Conservation (phyloP, 2,113 vertebrate species). For the Alces alces region DNA sequence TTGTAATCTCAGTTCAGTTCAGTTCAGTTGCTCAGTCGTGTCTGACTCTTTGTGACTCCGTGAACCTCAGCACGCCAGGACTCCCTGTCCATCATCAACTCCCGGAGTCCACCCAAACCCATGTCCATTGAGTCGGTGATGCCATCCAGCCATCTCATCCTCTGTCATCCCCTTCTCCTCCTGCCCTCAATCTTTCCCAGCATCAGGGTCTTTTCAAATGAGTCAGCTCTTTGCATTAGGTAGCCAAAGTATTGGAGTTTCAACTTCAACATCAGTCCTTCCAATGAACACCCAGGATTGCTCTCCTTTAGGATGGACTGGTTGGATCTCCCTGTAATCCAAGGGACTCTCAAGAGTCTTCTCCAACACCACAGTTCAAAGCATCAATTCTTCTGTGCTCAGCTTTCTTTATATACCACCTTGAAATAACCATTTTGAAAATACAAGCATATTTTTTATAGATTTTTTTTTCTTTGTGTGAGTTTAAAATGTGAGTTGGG, state of each 20-base stretch:
- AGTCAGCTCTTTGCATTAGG: not conserved
- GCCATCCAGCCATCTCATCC: not conserved
- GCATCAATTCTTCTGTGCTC: not conserved
- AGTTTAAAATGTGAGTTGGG: slow-evolving; percentile 49
- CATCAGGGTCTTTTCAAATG: not conserved
- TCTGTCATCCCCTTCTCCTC: not conserved
- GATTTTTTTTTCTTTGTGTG: not conserved
- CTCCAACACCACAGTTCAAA: not conserved
- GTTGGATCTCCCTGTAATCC: not conserved
- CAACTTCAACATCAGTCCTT: not conserved
- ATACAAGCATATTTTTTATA: not conserved
- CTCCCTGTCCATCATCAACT: not conserved
- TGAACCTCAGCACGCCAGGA: fast-evolving
- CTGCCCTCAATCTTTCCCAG: not conserved
- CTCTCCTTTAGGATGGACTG: not conserved
- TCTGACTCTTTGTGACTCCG: fast-evolving
- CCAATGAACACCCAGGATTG: not conserved
- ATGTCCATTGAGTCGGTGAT: fast-evolving
- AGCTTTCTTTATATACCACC: not conserved
- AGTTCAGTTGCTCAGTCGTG: fast-evolving
- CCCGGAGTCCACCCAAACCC: fast-evolving
- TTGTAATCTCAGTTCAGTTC: not conserved
- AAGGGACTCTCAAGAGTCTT: not conserved
- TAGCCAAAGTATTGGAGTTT: not conserved
- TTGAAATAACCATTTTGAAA: slow-evolving; percentile 43